A percentile compares a stretch with the other conserved stretches of the same genome.
Evolutionary conservation across 2,113 vertebrate genomes (phyloP).

Genomic region (Hippocampus abdominalis): DNA sequence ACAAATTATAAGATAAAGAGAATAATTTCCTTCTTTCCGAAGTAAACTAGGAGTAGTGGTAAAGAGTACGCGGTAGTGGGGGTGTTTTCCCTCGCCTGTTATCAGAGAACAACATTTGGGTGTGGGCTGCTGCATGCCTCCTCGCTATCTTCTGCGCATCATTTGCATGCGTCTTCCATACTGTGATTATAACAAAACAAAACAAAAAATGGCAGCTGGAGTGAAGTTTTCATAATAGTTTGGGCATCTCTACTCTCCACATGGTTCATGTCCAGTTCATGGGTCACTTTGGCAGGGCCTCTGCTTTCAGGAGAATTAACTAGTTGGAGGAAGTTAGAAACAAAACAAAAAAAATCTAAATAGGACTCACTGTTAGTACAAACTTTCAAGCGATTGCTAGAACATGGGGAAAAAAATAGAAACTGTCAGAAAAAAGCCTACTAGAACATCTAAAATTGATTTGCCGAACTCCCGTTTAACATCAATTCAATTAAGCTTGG

Average conservation of each 20-base stretch:
- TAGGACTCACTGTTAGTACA: too few species aligned
- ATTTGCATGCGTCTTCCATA: neutral
- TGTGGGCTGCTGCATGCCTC: constrained; percentile 29
- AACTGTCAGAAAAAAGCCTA: too few species aligned
- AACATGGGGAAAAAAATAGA: too few species aligned
- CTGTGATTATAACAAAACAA: neutral
- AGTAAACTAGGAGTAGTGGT: neutral
- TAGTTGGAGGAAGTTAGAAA: too few species aligned
- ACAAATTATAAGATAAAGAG: neutral
- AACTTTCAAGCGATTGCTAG: too few species aligned
- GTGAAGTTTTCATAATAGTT: neutral
- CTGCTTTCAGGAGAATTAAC: neutral
- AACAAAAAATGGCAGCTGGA: neutral
- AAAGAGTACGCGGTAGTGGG: neutral
- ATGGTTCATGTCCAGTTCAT: neutral
- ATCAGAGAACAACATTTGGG: constrained; percentile 50
- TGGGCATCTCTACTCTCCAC: neutral
- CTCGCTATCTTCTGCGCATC: constrained; percentile 40
- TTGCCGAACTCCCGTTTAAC: too few species aligned
- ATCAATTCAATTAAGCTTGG: too few species aligned
- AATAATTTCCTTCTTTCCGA: constrained; percentile 4
- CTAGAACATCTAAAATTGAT: too few species aligned
- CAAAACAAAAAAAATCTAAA: too few species aligned
- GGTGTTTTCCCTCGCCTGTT: constrained; percentile 32
- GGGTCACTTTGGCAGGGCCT: neutral